A percentile compares a stretch with the other conserved stretches of the same genome.
These are phyloP conservation scores for Anthophora plumipes DNA, from an alignment of 2,888 invertebrate species.

Conservation along the genomic window DNA sequence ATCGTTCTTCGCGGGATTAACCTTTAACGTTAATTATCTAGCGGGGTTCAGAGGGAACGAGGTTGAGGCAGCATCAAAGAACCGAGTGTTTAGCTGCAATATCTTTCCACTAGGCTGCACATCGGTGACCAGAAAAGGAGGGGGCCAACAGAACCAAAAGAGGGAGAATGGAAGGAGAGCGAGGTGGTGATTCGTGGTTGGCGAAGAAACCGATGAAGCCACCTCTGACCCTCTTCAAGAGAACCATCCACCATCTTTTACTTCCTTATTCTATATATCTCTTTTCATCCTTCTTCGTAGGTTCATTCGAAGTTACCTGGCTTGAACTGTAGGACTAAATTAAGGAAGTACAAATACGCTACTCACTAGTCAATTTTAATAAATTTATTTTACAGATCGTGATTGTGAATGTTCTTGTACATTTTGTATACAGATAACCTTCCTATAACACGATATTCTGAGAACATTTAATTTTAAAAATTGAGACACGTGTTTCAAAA, in stretches of 20 bases:
- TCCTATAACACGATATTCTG: too few relatives aligned
- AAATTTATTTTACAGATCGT: constrained; percentile 13
- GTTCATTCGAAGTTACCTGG: constrained; percentile 31
- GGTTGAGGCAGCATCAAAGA: constrained; percentile 79
- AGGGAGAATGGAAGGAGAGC: constrained; percentile 47
- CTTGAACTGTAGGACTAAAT: constrained; percentile 21
- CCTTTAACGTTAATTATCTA: constrained; percentile 82
- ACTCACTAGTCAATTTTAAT: constrained; percentile 28
- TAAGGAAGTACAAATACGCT: constrained; percentile 28
- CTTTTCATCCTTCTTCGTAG: neutral
- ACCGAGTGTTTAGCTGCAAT: constrained; percentile 81
- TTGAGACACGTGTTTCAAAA: too few relatives aligned
- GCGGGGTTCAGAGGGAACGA: constrained; percentile 54
- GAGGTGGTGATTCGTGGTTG: constrained; percentile 64
- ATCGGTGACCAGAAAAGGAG: constrained; percentile 75
- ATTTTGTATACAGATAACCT: constrained; percentile 6
- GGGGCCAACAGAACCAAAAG: constrained; percentile 51
- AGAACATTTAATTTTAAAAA: too few relatives aligned
- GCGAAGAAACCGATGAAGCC: constrained; percentile 66
- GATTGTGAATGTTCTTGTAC: neutral
- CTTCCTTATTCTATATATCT: constrained; percentile 1
- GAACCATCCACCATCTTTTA: constrained; percentile 34
- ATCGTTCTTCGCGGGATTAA: constrained; percentile 74
- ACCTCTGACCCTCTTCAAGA: constrained; percentile 50
- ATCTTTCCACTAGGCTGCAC: constrained; percentile 81